Percentiles rank a stretch among this genome's conserved stretches.
phyloP scores from a whole-genome alignment of 1,140 invertebrate genomes.

The Mercenaria mercenaria region DNA sequence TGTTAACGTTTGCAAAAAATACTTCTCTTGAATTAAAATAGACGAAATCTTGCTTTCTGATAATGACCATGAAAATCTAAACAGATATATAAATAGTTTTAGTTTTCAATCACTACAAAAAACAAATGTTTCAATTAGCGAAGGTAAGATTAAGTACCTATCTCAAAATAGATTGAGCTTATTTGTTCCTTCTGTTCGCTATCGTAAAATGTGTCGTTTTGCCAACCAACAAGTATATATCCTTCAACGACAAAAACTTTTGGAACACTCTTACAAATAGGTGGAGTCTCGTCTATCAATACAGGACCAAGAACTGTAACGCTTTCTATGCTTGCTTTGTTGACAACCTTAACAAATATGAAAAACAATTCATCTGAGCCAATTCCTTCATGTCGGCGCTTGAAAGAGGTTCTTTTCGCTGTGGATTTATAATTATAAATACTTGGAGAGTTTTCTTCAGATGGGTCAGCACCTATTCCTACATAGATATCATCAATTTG shows the following conservation, averaged over 20 bases:
- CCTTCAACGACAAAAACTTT: conserved; percentile 13
- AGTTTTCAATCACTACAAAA: too few species aligned
- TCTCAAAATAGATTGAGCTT: neutral
- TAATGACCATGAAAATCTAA: too few species aligned
- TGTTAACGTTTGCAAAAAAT: too few species aligned
- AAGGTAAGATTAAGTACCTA: conserved; percentile 33
- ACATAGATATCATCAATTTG: conserved; percentile 67
- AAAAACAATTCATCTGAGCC: conserved; percentile 63
- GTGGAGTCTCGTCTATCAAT: conserved; percentile 75
- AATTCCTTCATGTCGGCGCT: conserved; percentile 62
- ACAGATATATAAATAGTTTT: too few species aligned
- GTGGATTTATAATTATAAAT: conserved; percentile 37
- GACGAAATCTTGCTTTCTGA: too few species aligned
- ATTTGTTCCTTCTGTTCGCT: conserved; percentile 59
- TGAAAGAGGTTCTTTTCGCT: conserved; percentile 22
- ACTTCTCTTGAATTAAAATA: too few species aligned
- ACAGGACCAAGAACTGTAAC: conserved; percentile 67
- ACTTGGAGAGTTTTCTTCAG: conserved; percentile 36
- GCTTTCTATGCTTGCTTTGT: conserved; percentile 69
- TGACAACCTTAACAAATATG: conserved; percentile 67
- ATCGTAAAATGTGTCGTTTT: conserved; percentile 63
- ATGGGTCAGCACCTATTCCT: conserved; percentile 56
- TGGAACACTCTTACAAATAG: conserved; percentile 42
- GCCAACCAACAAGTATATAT: conserved; percentile 64
- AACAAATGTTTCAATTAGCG: too few species aligned